Conservation (phyloP, 2,888 invertebrate genomes). For the Linyphia triangularis region DNA sequence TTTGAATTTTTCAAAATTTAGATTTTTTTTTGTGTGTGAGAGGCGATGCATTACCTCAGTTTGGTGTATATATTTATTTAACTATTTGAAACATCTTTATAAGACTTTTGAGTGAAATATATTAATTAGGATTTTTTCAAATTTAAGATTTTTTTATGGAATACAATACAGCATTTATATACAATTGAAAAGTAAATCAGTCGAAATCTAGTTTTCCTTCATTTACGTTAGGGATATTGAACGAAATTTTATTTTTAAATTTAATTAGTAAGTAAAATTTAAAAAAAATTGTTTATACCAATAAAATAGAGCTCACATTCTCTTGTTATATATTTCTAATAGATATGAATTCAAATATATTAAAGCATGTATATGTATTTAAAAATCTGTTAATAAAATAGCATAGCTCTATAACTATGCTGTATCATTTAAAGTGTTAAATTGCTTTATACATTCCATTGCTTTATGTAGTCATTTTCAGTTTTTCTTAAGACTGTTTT, state of each 20-base stretch:
- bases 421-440: neutral
- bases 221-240: neutral
- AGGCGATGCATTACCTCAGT: slow-evolving; percentile 11
- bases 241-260: neutral
- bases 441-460: slow-evolving; percentile 40
- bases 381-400: neutral
- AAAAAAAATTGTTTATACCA: neutral
- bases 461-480: slow-evolving; percentile 22
- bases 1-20: neutral
- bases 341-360: neutral
- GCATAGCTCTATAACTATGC: neutral
- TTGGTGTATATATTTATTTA: slow-evolving; percentile 47
- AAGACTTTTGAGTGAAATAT: slow-evolving; percentile 7
- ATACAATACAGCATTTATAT: too few relatives aligned
- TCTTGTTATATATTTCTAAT: slow-evolving; percentile 13
- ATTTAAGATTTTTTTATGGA: neutral
- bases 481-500: slow-evolving; percentile 12
- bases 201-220: neutral
- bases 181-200: neutral
- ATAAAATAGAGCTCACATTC: neutral
- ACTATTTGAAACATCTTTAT: slow-evolving; percentile 9
- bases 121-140: too few relatives aligned
- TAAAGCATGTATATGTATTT: neutral
- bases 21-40: slow-evolving; percentile 8
- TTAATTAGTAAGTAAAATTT: neutral